Conservation (phyloP, 2,797 vertebrate species). For the Muraenolepis orangiensis region DNA sequence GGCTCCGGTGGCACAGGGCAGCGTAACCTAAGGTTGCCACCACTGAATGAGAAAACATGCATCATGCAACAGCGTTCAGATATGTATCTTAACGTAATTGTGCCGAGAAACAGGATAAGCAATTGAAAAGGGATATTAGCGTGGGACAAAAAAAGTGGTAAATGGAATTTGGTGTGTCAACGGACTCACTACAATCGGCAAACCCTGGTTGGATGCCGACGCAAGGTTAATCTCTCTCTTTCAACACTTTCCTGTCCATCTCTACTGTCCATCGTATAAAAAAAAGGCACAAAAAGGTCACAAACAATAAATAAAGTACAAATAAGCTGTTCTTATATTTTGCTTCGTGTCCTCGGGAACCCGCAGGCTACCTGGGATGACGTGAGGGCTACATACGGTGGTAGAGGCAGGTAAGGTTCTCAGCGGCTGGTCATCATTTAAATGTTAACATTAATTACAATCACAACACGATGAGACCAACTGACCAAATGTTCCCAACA, state of each 20-base stretch:
- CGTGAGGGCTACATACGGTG: constrained; percentile 50
- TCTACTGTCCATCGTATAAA: background rate
- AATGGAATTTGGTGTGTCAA: background rate
- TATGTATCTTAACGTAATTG: background rate
- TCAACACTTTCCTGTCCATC: background rate
- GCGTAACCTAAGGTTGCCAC: background rate
- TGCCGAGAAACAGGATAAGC: no score
- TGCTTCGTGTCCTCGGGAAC: constrained; percentile 12
- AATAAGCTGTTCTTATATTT: background rate
- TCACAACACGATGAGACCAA: background rate
- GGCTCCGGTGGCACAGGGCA: background rate
- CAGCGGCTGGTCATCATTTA: background rate
- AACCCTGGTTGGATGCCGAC: no score
- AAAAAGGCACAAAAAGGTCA: no score
- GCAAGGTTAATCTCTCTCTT: background rate
- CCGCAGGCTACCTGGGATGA: constrained; percentile 56
- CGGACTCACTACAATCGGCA: no score
- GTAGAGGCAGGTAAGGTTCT: constrained; percentile 31
- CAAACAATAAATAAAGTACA: background rate
- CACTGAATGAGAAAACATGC: background rate
- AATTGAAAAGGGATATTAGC: background rate
- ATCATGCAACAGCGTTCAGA: background rate
- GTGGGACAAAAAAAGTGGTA: background rate
- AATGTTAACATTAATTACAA: background rate
- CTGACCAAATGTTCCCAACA: constrained; percentile 1